Conservation (phyloP, 2,797 vertebrate species). For the Oophaga sylvatica region DNA sequence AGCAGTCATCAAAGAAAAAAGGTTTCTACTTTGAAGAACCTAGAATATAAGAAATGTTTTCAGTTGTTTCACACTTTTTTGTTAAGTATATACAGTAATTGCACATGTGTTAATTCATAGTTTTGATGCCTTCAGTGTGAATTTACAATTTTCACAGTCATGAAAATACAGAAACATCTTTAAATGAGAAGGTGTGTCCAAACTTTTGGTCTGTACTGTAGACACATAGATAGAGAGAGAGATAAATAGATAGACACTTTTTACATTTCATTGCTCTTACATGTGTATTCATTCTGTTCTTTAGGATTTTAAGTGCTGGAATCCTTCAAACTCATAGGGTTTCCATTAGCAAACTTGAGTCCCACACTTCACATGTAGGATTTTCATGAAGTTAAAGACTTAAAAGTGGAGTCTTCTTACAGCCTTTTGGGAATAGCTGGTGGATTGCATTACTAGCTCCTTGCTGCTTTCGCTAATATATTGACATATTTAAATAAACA, state of each 20-base stretch:
- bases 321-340: slow-evolving; percentile 88
- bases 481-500: slow-evolving; percentile 81
- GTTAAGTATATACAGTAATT: too few relatives aligned
- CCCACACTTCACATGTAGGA: slow-evolving; percentile 79
- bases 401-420: slow-evolving; percentile 88
- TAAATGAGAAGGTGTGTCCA: too few relatives aligned
- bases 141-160: too few relatives aligned
- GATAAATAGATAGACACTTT: neutral
- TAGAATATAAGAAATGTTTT: too few relatives aligned
- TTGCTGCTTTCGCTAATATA: slow-evolving; percentile 80
- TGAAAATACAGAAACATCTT: too few relatives aligned
- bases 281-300: neutral
- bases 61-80: too few relatives aligned
- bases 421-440: slow-evolving; percentile 84
- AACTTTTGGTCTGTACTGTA: too few relatives aligned
- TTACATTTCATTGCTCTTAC: neutral
- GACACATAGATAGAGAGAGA: neutral
- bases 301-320: slow-evolving; percentile 85
- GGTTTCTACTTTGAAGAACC: too few relatives aligned
- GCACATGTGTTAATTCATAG: too few relatives aligned
- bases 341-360: slow-evolving; percentile 85
- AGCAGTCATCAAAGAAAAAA: too few relatives aligned
- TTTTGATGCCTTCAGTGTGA: too few relatives aligned
- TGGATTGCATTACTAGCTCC: slow-evolving; percentile 77
- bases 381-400: slow-evolving; percentile 82